phyloP scores from a whole-genome alignment of 2,113 vertebrate genomes.

The Lophochroa leadbeateri region DNA sequence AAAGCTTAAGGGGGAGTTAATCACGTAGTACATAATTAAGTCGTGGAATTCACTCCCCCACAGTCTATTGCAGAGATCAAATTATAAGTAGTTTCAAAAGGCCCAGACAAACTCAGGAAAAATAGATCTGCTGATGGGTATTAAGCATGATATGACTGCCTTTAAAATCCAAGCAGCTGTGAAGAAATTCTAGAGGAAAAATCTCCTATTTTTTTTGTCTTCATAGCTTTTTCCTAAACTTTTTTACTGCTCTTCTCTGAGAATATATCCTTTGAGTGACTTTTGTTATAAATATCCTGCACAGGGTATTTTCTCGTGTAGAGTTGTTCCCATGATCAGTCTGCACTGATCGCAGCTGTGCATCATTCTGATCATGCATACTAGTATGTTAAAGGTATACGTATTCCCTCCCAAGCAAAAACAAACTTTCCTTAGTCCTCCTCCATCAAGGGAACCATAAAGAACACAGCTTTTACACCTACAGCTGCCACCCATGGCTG shows the following conservation, averaged over 20 bases:
- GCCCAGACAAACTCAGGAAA: background rate
- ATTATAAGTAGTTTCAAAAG: background rate
- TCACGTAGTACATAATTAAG: background rate
- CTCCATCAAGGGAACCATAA: background rate
- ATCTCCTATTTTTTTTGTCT: accelerated
- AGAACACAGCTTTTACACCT: background rate
- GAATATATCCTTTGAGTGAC: background rate
- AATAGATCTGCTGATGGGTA: background rate
- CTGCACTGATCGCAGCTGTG: background rate
- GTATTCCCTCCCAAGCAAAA: background rate
- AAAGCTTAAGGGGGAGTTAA: background rate
- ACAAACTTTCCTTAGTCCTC: background rate
- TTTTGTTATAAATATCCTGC: background rate
- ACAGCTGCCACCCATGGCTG: background rate
- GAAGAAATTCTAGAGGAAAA: background rate
- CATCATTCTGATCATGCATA: background rate
- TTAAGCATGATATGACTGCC: background rate
- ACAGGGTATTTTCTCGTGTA: accelerated
- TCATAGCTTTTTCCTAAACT: background rate
- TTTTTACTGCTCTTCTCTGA: background rate
- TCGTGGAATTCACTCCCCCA: background rate
- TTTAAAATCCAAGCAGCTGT: background rate
- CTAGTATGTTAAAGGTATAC: background rate
- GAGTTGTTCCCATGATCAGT: accelerated
- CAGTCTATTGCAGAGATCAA: background rate